Evolutionary conservation across 2,113 vertebrate species (phyloP), one percentile per base, ranked within the genome.

Genomic region (Poeciliopsis prolifica): DNA sequence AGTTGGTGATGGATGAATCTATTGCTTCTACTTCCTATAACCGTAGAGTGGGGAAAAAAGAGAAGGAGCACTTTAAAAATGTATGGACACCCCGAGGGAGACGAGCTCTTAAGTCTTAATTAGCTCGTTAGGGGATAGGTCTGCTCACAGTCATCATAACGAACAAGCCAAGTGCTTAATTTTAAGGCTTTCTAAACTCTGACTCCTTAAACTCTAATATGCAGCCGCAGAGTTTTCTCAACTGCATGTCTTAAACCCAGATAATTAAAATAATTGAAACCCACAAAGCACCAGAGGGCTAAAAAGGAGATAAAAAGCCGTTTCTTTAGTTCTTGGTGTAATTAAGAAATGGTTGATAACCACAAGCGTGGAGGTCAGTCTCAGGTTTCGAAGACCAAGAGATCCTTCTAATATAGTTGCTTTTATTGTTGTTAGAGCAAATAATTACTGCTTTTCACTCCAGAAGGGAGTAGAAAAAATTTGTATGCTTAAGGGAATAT

Each of bases 241-340:
- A 14, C 65, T 24, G 11, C 65, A 11, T 66, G 35, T 35, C 35
- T 42, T 42, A 40, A 66, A 42, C 24, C 24, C 24, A 15, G 65
- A 66, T 66, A 66, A 42, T 42, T 66, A 66, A 42, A 42, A 40
- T 66, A 66, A 42, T 7, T 42, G 35, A 66, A 42, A 42, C 24
- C n/a, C 35, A 42, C 35, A 42, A 26, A 24, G n/a, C 22, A 40
- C 24, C 15, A 2, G 31, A 42, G 35, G 24, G 35, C 24, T 3
- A 22, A 26, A 28, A 26, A 26, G 64, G 3, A 37, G 33, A 30
- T 33, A n/a, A 11, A 37, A 33, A 65, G 64, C 4, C 3, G 22
- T 26, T 37, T 40, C 35, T 17, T 42, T 0, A 3, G 65, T 66
- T 66, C 24, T 26, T 28, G 35, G 19, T 40, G 65, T 66, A 66